Evolutionary conservation across 2,888 invertebrate species (phyloP).

Genomic region (Orthosia incerta): DNA sequence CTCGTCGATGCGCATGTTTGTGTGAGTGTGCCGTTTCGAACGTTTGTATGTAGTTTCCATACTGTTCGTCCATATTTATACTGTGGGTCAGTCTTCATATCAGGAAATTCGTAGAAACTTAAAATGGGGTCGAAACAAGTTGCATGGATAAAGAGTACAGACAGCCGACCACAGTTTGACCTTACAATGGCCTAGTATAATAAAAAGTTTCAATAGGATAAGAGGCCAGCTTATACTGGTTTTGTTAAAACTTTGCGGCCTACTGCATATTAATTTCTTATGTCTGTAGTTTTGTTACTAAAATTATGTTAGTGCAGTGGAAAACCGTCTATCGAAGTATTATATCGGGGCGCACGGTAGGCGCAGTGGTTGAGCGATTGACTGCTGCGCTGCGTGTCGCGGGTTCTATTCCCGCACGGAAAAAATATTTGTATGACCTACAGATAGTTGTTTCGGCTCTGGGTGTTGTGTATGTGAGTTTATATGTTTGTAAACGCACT

Average conservation of each 20-base stretch:
- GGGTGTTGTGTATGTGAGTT: too few species aligned
- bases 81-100: constrained; percentile 33
- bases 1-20: too few species aligned
- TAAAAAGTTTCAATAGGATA: neutral
- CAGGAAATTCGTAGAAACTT: neutral
- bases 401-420: too few species aligned
- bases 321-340: neutral
- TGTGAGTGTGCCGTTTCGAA: too few species aligned
- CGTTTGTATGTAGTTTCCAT: too few species aligned
- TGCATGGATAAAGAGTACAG: neutral
- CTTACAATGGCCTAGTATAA: neutral
- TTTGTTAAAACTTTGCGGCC: neutral
- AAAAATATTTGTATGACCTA: too few species aligned
- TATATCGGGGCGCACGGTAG: too few species aligned
- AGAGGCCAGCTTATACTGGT: neutral
- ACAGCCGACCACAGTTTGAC: neutral
- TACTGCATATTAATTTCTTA: neutral
- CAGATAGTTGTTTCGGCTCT: too few species aligned
- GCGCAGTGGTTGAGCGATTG: too few species aligned
- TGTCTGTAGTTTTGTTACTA: neutral
- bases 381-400: too few species aligned
- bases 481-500: too few species aligned
- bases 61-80: too few species aligned
- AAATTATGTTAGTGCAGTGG: neutral
- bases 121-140: constrained; percentile 22